Percentiles rank a stretch among this genome's conserved stretches.
phyloP scores from a whole-genome alignment of 1,140 invertebrate species.

The Penaeus vannamei region DNA sequence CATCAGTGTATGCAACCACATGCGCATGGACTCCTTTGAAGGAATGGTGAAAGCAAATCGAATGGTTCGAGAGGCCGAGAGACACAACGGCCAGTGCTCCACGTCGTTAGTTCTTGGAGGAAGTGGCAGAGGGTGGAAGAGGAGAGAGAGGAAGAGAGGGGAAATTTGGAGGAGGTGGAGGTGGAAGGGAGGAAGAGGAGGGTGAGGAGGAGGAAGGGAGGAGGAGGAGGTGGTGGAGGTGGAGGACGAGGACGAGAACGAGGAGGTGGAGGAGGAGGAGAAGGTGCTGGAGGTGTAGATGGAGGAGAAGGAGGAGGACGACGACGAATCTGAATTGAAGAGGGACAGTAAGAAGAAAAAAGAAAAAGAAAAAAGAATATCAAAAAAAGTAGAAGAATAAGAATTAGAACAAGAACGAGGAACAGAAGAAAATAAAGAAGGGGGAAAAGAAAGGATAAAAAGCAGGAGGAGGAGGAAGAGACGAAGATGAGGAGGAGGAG shows the following conservation, averaged over 20 bases:
- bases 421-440: no score
- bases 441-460: no score
- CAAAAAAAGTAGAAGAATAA: no score
- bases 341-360: neutral
- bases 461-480: no score
- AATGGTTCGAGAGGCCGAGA: neutral
- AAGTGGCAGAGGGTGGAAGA: neutral
- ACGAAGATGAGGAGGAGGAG: fast-evolving
- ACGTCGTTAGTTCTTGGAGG: neutral
- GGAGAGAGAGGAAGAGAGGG: neutral
- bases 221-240: neutral
- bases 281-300: neutral
- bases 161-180: neutral
- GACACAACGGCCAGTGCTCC: neutral
- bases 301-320: neutral
- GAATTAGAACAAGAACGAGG: no score
- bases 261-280: neutral
- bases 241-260: neutral
- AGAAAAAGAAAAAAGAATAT: no score
- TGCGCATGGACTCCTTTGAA: no score
- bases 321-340: neutral
- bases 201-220: neutral
- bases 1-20: no score
- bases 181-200: neutral
- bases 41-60: neutral